These are phyloP conservation scores for Stomatorhinus walkeri DNA, from an alignment of 2,797 vertebrate genomes.

Conservation along the genomic window DNA sequence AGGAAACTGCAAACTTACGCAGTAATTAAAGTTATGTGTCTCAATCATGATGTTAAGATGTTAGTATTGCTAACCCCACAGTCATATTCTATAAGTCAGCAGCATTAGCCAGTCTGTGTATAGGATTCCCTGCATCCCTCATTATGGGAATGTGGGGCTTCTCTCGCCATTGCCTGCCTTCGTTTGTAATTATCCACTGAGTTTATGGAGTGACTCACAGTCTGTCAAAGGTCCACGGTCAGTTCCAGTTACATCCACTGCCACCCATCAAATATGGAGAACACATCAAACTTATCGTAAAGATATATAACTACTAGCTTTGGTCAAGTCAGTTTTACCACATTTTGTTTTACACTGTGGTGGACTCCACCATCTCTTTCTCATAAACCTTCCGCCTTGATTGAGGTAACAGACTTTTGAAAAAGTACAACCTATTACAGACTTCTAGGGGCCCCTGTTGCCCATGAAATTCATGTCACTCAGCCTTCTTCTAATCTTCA, in stretches of 20 bases:
- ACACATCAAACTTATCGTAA: background rate
- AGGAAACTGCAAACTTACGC: background rate
- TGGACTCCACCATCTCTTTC: background rate
- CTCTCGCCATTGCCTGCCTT: background rate
- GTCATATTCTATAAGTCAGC: background rate
- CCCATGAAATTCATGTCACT: background rate
- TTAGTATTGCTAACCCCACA: background rate
- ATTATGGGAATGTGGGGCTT: background rate
- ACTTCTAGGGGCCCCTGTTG: background rate
- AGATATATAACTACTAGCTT: background rate
- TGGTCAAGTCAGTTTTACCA: background rate
- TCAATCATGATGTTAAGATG: background rate
- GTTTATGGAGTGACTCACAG: slow-evolving; percentile 22
- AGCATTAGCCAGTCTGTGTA: background rate
- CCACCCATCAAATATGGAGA: background rate
- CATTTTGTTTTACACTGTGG: background rate
- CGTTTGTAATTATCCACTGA: background rate
- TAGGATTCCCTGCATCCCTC: background rate
- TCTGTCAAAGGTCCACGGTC: slow-evolving; percentile 4
- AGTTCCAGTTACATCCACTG: background rate
- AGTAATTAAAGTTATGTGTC: background rate
- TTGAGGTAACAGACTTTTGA: background rate
- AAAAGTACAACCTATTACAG: background rate
- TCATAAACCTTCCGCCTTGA: background rate
- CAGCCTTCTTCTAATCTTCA: background rate